Evolutionary conservation across 2,797 vertebrate species (phyloP).

Genomic region (Pristis pectinata): DNA sequence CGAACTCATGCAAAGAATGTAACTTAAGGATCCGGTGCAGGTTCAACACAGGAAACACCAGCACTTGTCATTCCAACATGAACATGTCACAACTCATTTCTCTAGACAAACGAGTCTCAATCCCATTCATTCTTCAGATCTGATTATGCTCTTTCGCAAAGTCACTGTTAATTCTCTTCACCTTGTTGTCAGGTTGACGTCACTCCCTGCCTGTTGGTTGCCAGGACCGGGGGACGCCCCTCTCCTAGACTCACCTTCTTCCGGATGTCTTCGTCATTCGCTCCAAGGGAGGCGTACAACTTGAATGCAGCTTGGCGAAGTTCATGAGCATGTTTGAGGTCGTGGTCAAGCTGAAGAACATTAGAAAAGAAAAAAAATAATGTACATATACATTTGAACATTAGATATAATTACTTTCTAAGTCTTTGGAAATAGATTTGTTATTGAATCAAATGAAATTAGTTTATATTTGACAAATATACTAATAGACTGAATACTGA

Average conservation of each 20-base stretch:
- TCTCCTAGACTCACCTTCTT: conserved; percentile 78
- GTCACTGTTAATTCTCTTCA: conserved; percentile 58
- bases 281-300: conserved; percentile 93
- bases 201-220: conserved; percentile 46
- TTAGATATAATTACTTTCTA: neutral
- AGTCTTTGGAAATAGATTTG: neutral
- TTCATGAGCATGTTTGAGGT: conserved; percentile 95
- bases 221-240: conserved; percentile 49
- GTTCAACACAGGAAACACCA: conserved; percentile 45
- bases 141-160: conserved; percentile 53
- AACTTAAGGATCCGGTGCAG: conserved; percentile 43
- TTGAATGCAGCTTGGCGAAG: conserved; percentile 97
- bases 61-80: conserved; percentile 44
- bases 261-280: conserved; percentile 96
- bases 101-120: conserved; percentile 46
- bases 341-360: conserved; percentile 80
- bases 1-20: conserved; percentile 47
- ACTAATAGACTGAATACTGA: neutral
- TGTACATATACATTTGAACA: neutral
- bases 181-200: conserved; percentile 47
- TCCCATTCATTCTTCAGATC: conserved; percentile 54
- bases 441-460: neutral
- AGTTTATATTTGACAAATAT: neutral
- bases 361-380: neutral
- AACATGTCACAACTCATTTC: conserved; percentile 48